Evolutionary conservation across 2,797 vertebrate species (phyloP).

Genomic region (Leptodactylus fallax): DNA sequence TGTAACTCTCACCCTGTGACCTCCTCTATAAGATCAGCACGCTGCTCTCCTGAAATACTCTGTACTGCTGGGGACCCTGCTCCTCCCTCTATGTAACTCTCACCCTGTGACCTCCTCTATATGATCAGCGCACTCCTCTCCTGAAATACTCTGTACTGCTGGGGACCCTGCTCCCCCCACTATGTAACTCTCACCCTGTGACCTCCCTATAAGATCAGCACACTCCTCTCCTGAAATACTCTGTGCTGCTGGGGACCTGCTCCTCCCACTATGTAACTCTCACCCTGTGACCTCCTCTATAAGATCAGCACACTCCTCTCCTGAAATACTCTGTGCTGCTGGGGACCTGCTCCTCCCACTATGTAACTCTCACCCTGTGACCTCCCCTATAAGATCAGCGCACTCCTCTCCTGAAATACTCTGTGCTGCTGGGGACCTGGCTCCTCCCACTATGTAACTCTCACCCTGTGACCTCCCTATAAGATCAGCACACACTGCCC

Average conservation of each 20-base stretch:
- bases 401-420: neutral
- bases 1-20: too few species aligned
- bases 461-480: too few species aligned
- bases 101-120: neutral
- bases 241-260: neutral
- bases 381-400: neutral
- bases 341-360: too few species aligned
- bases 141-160: slow-evolving; percentile 5
- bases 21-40: neutral
- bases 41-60: neutral
- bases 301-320: neutral
- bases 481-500: too few species aligned
- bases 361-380: neutral
- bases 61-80: neutral
- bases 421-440: neutral
- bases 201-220: too few species aligned
- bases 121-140: neutral
- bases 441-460: too few species aligned
- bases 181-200: too few species aligned
- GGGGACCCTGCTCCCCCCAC: neutral
- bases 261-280: too few species aligned
- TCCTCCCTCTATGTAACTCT: too few species aligned
- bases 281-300: neutral
- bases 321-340: neutral
- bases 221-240: neutral